Evolutionary conservation across 2,113 vertebrate genomes (phyloP).

Genomic region (Tamias sibiricus): DNA sequence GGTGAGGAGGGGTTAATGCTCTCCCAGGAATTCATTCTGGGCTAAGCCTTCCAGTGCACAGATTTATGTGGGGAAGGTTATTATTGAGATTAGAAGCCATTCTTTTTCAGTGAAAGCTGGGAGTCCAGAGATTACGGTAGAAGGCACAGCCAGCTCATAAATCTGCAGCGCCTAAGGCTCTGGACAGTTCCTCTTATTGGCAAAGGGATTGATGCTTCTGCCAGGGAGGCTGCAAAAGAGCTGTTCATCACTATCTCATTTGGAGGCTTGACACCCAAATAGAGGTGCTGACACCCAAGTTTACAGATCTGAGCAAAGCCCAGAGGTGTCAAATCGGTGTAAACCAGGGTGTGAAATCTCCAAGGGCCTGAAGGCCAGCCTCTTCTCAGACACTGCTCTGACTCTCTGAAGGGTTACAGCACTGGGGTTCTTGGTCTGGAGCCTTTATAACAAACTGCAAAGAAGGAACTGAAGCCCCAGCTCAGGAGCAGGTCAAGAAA

Average conservation of each 20-base stretch:
- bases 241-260: slow-evolving; percentile 57
- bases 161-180: slow-evolving; percentile 30
- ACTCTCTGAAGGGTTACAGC: not conserved
- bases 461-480: not conserved
- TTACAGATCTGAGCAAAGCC: slow-evolving; percentile 44
- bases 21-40: not conserved
- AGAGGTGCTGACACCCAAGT: not conserved
- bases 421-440: not conserved
- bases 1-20: slow-evolving; percentile 36
- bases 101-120: slow-evolving; percentile 57
- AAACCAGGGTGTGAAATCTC: not conserved
- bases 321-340: not conserved
- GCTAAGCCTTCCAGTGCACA: not conserved
- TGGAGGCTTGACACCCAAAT: slow-evolving; percentile 46
- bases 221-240: slow-evolving; percentile 5
- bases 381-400: not conserved
- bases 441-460: not conserved
- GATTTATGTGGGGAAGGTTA: slow-evolving; percentile 58
- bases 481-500: not conserved
- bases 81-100: slow-evolving; percentile 29
- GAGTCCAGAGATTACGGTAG: slow-evolving; percentile 28
- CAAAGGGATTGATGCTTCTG: slow-evolving; percentile 55
- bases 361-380: not conserved
- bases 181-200: slow-evolving; percentile 32
- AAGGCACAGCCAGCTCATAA: slow-evolving; percentile 31